Conservation (phyloP, 2,113 vertebrate genomes). For the Antennarius striatus region DNA sequence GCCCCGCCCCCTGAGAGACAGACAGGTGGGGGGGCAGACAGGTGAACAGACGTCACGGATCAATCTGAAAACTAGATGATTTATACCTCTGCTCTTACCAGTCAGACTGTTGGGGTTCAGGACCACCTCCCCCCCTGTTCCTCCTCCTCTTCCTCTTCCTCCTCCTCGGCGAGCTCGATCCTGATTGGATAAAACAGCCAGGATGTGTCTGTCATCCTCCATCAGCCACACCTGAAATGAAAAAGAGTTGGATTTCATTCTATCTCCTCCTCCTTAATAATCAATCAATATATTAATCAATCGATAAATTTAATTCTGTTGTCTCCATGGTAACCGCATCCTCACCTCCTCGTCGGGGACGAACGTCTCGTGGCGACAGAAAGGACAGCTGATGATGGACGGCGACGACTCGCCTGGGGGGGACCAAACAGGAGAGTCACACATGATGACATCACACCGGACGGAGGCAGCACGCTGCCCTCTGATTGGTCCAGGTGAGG, state of each 20-base stretch:
- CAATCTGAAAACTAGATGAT: too few species aligned
- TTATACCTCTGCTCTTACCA: slow-evolving; percentile 28
- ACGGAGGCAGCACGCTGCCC: neutral
- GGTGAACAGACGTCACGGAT: neutral
- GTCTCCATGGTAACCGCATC: too few species aligned
- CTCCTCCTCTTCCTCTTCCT: neutral
- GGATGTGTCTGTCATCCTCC: slow-evolving; percentile 81
- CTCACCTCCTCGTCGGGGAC: slow-evolving; percentile 78
- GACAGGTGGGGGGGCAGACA: neutral
- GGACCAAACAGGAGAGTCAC: slow-evolving; percentile 11
- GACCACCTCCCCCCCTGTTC: slow-evolving; percentile 75
- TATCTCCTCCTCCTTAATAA: neutral
- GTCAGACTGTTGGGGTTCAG: slow-evolving; percentile 81
- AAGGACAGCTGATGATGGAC: slow-evolving; percentile 83
- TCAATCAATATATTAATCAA: too few species aligned
- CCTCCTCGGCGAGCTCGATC: slow-evolving; percentile 63
- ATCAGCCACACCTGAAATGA: slow-evolving; percentile 76
- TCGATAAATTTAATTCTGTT: too few species aligned
- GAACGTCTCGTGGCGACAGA: slow-evolving; percentile 85
- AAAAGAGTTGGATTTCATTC: neutral
- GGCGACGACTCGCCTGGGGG: slow-evolving; percentile 71
- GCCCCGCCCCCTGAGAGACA: slow-evolving; percentile 11
- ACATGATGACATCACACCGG: neutral
- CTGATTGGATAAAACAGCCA: slow-evolving; percentile 77
- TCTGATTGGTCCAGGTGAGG: neutral